Conservation (phyloP, 2,797 vertebrate genomes). For the Spondyliosoma cantharus region DNA sequence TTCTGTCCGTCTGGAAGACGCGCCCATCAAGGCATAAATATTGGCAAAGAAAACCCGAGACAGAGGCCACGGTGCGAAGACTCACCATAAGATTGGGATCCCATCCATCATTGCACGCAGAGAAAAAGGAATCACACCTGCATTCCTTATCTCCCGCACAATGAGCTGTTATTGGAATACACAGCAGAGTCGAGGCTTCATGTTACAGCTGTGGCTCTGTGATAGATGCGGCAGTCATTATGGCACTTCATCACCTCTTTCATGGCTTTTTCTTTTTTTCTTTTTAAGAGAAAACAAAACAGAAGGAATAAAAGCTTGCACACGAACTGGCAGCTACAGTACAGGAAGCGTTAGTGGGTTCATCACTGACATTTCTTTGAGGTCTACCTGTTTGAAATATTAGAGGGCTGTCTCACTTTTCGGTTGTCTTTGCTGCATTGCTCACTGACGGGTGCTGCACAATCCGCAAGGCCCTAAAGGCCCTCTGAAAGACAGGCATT, state of each 20-base stretch:
- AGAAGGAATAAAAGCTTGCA: conserved; percentile 28
- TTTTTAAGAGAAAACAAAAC: conserved; percentile 8
- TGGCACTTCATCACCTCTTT: conserved; percentile 46
- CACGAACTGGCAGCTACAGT: conserved; percentile 14
- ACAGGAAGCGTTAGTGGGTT: conserved; percentile 22
- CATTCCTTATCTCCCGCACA: conserved; percentile 55
- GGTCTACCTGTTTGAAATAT: conserved; percentile 57
- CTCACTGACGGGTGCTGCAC: conserved; percentile 27
- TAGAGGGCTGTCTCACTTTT: conserved; percentile 33
- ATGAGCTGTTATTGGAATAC: conserved; percentile 59
- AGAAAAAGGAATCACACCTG: conserved; percentile 59
- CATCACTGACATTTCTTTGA: conserved; percentile 57
- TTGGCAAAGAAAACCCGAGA: conserved; percentile 62
- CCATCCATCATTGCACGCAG: conserved; percentile 62
- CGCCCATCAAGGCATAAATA: conserved; percentile 59
- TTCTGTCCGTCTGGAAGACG: conserved; percentile 63
- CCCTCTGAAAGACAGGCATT: conserved; percentile 47
- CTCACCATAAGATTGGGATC: conserved; percentile 57
- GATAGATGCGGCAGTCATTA: conserved; percentile 52
- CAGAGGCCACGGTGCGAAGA: conserved; percentile 48
- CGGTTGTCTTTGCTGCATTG: conserved; percentile 6
- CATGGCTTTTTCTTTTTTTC: not conserved
- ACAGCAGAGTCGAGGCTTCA: conserved; percentile 50
- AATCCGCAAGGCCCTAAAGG: conserved; percentile 49
- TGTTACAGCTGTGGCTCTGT: conserved; percentile 55